Evolutionary conservation across 2,797 vertebrate species (phyloP).

Genomic region (Takifugu ocellatus): DNA sequence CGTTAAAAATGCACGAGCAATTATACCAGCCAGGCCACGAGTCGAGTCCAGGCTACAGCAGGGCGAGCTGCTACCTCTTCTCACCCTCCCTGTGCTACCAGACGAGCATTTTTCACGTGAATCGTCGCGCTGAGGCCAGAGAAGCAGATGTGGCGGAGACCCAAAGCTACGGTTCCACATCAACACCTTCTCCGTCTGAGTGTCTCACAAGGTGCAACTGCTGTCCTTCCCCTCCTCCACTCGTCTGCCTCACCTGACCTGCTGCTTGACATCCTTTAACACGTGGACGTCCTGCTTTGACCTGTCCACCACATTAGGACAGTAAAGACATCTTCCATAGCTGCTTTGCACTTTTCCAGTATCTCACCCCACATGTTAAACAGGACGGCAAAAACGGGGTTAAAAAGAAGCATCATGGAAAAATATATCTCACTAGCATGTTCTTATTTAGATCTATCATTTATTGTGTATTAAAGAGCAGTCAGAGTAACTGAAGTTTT

Average conservation of each 20-base stretch:
- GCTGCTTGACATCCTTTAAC: conserved; percentile 38
- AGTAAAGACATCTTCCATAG: conserved; percentile 3
- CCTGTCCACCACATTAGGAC: conserved; percentile 12
- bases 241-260: conserved; percentile 23
- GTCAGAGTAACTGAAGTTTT: too few species aligned
- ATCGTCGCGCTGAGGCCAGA: conserved; percentile 38
- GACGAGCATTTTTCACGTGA: conserved; percentile 43
- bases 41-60: conserved; percentile 41
- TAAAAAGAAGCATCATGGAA: too few species aligned
- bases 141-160: conserved; percentile 49
- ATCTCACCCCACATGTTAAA: too few species aligned
- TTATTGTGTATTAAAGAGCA: too few species aligned
- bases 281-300: conserved; percentile 22
- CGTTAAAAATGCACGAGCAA: conserved; percentile 75
- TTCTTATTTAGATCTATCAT: too few species aligned
- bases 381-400: too few species aligned
- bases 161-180: conserved; percentile 54
- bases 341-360: neutral
- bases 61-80: conserved; percentile 33
- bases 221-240: conserved; percentile 5
- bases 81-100: conserved; percentile 11
- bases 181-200: conserved; percentile 44
- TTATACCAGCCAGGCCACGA: conserved; percentile 60
- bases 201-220: conserved; percentile 42
- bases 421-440: too few species aligned